Evolutionary conservation across 1,140 invertebrate species (phyloP), one percentile per base, ranked within the genome.

Genomic region (Gonatopus flavifemur): DNA sequence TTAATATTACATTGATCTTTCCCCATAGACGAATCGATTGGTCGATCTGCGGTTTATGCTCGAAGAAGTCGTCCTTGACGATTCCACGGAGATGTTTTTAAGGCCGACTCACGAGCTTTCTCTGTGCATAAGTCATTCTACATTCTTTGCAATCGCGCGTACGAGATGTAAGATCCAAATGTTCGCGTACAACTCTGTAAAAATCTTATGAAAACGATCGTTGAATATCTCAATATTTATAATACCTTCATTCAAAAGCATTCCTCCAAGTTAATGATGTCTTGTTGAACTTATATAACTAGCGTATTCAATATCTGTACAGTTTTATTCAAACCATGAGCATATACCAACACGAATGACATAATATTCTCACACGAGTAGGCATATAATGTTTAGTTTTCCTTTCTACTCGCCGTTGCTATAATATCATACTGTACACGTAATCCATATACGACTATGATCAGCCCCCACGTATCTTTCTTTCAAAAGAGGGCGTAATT

Each of bases 41-140:
- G 44, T 57, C 48, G 51, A 43, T 39, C 28, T 30, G 24, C 22
- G 24, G 48, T 61, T 61, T n/a, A 22, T 48, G 37, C 36, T n/a
- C 22, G 55, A 50, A 49, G 40, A 51, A 55, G 55, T 58, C 56
- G 66, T 67, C 68, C 66, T 69, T 70, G 64, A 45, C 55, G 60
- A 60, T 54, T 38, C 33, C 52, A 15, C 32, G 19, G 54, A 32
- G 59, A 62, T 60, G 57, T 60, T 55, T 61, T 63, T 66, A 64
- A 68, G 66, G 55, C 52, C 55, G 55, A 52, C 39, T 52, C 55
- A n/a, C n/a, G 44, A 60, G 57, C 63, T 60, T 68, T 67, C 59
- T 36, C 59, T 20, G 49, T 8, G 25, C 39, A 47, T 44, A 62
- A 60, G 49, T 62, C 59, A 62, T 52, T 60, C 36, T 38, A 41